Conservation (phyloP, 2,888 invertebrate genomes). For the Sarcophaga caerulescens region DNA sequence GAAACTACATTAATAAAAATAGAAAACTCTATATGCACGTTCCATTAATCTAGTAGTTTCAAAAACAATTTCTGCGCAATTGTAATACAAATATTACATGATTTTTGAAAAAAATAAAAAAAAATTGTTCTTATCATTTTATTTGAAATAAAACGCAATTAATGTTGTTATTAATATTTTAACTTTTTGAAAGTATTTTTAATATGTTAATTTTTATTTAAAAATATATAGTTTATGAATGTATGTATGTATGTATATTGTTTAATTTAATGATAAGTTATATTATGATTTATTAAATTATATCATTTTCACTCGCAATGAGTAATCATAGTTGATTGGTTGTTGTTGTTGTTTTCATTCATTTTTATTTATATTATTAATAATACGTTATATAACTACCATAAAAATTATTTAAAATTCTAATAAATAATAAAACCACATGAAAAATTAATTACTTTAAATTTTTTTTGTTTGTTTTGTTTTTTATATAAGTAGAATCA, state of each 20-base stretch:
- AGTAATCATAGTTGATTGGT: slow-evolving; percentile 29
- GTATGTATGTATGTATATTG: slow-evolving; percentile 34
- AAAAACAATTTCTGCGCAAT: too few relatives aligned
- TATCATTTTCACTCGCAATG: slow-evolving; percentile 40
- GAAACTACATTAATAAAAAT: too few relatives aligned
- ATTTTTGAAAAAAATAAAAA: too few relatives aligned
- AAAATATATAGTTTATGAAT: slow-evolving; percentile 62
- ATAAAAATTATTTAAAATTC: slow-evolving; percentile 39
- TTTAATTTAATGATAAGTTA: slow-evolving; percentile 39
- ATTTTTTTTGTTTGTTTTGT: too few relatives aligned
- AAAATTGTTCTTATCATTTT: not conserved
- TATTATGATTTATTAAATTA: not conserved
- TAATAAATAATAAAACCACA: slow-evolving; percentile 16
- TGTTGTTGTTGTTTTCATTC: slow-evolving; percentile 7
- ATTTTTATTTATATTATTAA: slow-evolving; percentile 22
- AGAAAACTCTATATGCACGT: too few relatives aligned
- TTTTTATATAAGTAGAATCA: slow-evolving; percentile 23
- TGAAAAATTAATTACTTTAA: slow-evolving; percentile 9
- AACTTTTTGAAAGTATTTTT: slow-evolving; percentile 64
- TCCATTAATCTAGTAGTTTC: too few relatives aligned
- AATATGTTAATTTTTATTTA: slow-evolving; percentile 62
- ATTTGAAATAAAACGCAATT: slow-evolving; percentile 16
- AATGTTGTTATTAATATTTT: slow-evolving; percentile 19
- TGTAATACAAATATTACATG: too few relatives aligned
- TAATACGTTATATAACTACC: slow-evolving; percentile 26